phyloP scores from a whole-genome alignment of 2,113 vertebrate species.

The Penelope pileata region DNA sequence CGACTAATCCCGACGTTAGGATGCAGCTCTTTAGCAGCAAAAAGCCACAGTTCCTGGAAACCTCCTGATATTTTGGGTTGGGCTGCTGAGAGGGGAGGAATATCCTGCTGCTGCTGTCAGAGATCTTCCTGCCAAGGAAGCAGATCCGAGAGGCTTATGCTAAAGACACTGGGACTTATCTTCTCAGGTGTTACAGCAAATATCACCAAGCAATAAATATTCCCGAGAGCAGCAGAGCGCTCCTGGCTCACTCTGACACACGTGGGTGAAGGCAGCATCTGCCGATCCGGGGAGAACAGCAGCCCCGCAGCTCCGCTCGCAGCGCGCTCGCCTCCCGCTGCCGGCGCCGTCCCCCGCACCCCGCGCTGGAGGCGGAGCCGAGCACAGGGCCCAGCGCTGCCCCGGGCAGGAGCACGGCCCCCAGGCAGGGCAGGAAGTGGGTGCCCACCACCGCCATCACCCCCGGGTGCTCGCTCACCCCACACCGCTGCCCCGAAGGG shows the following conservation, averaged over 20 bases:
- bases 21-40: neutral
- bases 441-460: too few relatives aligned
- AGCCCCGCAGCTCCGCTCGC: neutral
- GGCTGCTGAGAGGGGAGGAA: neutral
- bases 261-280: neutral
- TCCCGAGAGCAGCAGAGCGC: neutral
- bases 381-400: neutral
- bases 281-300: neutral
- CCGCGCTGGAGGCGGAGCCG: neutral
- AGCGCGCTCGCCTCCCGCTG: neutral
- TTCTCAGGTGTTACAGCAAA: slow-evolving; percentile 58
- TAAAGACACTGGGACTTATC: slow-evolving; percentile 42
- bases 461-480: accelerated
- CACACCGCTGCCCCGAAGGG: accelerated
- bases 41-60: neutral
- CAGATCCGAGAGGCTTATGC: slow-evolving; percentile 49
- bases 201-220: slow-evolving; percentile 14
- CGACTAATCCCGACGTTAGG: neutral
- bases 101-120: neutral
- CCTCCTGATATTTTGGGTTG: neutral
- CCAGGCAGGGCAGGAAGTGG: neutral
- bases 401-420: neutral
- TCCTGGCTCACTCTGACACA: neutral
- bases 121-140: neutral
- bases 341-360: neutral